Evolutionary conservation across 2,797 vertebrate genomes (phyloP), one percentile per base, ranked within the genome.

Genomic region (Zenarchopterus dispar): DNA sequence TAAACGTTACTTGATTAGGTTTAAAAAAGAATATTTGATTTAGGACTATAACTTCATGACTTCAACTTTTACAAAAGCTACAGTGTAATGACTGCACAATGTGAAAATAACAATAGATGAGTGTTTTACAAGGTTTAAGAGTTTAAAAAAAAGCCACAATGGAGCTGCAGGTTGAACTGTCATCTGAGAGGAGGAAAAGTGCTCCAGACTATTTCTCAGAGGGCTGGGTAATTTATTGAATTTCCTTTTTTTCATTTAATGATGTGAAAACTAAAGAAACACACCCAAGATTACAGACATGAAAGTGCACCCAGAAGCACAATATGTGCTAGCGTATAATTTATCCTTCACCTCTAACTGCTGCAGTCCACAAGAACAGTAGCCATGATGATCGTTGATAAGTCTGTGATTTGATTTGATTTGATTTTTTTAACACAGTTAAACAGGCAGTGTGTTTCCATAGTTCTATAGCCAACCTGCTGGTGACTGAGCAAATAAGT

Each of bases 291-390:
- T 24, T 28, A 17, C 13, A 8, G 22, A 24, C 5, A 48, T 24
- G 51, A 5, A 28, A 28, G 6, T 63, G n/a, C 47, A 57, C 16
- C 3, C 36, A 18, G 45, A 19, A 22, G 41, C 31, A 22, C 3
- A 8, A 11, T 39, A 5, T 5, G 46, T n/a, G 15, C 28, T 23
- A 36, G 42, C 7, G 9, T 18, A 7, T 54, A 15, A 55, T 59
- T 53, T 10, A n/a, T 50, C 21, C 21, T 11, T 36, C 46, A 5
- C 42, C 46, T 42, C 46, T 16, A 28, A 7, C 28, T 53, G 63
- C 70, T 51, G 58, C 61, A 58, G 56, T 58, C 58, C 46, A 50
- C 56, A 44, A 50, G 49, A 67, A 36, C 1, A 36, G 60, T 26
- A 33, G 33, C 61, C 24, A 10, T 1, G 24, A 2, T 33, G 4